Evolutionary conservation across 2,888 invertebrate genomes (phyloP), one percentile per base, ranked within the genome.

Genomic region (Sipha maydis): DNA sequence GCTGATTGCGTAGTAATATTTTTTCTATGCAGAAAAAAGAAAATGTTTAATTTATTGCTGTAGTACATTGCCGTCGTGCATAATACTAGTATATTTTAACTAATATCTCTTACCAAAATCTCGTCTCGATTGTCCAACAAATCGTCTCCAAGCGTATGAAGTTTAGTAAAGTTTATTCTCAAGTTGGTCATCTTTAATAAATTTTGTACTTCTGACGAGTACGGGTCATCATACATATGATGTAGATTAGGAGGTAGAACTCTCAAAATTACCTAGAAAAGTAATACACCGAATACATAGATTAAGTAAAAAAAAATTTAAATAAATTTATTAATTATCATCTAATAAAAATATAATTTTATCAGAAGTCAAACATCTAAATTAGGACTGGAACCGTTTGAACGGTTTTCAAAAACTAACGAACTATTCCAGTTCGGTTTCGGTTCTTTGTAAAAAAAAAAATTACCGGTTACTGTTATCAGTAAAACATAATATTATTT

Each of bases 1-100:
- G 91, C 96, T 97, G 90, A 99, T 96, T 56, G 98, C 95, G 92
- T 99, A 99, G 92, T 99, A 99, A 93, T 99, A 99, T 93, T 99
- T 99, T 92, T 99, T 98, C 91, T 94, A 90, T 11, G 28, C n/a
- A 69, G 25, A 69, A 28, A 69, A 69, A 69, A 2, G 4, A 28
- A 69, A 8, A 28, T n/a, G 28, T 69, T 69, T n/a, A 28, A 48
- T 48, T 69, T 9, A 69, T 11, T 25, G 21, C 69, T 28, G 11
- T n/a, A 69, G 7, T 28, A 9, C 11, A 69, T 69, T 9, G 69
- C 69, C 11, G 7, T 25, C 8, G 41, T 8, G 41, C 11, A 41
- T 41, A 41, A 41, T 41, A 11, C 7, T n/a, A n/a, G n/a, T n/a
- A n/a, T n/a, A 41, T 41, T 41, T 5, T 41, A 41, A 41, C 11